Conservation (phyloP, 1,140 invertebrate species). For the Gonatopus flavifemur region DNA sequence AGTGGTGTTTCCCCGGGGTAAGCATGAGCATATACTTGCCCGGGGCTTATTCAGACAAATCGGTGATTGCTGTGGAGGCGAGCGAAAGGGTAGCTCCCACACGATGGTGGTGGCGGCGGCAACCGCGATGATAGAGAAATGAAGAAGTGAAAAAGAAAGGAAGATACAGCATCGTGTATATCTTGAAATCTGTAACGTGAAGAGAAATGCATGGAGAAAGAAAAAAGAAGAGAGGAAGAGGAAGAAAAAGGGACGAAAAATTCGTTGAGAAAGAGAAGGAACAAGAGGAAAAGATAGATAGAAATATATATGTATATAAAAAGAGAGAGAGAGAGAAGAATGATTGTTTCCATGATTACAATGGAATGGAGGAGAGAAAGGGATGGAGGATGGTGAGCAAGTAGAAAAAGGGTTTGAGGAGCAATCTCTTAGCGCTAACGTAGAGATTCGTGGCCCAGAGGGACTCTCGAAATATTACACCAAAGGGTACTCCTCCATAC, state of each 20-base stretch:
- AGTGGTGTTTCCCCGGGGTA: slow-evolving; percentile 50
- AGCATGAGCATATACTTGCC: slow-evolving; percentile 53
- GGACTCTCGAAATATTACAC: slow-evolving; percentile 53
- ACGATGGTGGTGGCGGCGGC: slow-evolving; percentile 6
- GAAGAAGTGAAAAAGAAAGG: slow-evolving; percentile 24
- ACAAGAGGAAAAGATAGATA: slow-evolving; percentile 20
- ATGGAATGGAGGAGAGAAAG: slow-evolving; percentile 46
- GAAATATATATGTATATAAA: slow-evolving; percentile 18
- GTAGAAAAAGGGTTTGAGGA: slow-evolving; percentile 35
- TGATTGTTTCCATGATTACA: slow-evolving; percentile 59
- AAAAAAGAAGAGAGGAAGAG: slow-evolving; percentile 12
- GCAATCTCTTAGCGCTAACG: slow-evolving; percentile 56
- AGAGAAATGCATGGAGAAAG: slow-evolving; percentile 8
- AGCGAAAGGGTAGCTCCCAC: slow-evolving; percentile 42
- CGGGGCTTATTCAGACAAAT: slow-evolving; percentile 57
- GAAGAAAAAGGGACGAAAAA: slow-evolving; percentile 19
- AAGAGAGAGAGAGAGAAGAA: slow-evolving; percentile 43
- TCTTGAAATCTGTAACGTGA: no score
- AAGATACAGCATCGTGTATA: no score
- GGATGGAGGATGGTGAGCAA: slow-evolving; percentile 17
- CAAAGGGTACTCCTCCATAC: slow-evolving; percentile 35
- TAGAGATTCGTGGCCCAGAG: slow-evolving; percentile 51
- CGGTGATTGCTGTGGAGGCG: slow-evolving; percentile 54
- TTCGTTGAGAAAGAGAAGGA: slow-evolving; percentile 20
- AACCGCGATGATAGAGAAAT: slow-evolving; percentile 23